phyloP scores from a whole-genome alignment of 2,113 vertebrate genomes.

The Crotalus horridus region DNA sequence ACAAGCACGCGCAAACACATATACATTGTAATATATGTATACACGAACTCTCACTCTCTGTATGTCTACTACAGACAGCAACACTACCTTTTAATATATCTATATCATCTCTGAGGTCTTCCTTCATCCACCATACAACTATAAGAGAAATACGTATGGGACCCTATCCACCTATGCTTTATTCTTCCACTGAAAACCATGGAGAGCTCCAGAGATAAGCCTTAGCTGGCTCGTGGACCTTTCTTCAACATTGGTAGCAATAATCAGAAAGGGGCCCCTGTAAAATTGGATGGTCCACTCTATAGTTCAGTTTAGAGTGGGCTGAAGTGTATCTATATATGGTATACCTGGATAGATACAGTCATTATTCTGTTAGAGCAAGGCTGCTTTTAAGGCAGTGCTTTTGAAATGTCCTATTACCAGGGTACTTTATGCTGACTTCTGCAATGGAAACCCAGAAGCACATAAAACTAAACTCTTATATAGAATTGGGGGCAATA shows the following conservation, averaged over 20 bases:
- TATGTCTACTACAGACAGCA: constrained; percentile 67
- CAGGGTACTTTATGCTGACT: not conserved
- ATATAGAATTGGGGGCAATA: not conserved
- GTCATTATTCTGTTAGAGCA: constrained; percentile 15
- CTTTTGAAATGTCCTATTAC: not conserved
- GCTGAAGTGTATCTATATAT: constrained; percentile 27
- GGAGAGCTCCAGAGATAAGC: not conserved
- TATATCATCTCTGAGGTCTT: constrained; percentile 57
- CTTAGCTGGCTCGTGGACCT: not conserved
- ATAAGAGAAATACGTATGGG: constrained; percentile 56
- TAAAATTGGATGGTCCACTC: constrained; percentile 50
- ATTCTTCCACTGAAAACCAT: not conserved
- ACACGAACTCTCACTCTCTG: constrained; percentile 64
- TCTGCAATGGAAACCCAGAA: not conserved
- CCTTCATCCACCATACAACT: constrained; percentile 55
- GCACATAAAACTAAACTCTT: not conserved
- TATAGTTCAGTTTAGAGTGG: not conserved
- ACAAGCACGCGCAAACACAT: constrained; percentile 68
- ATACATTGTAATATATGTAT: constrained; percentile 67
- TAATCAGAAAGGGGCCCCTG: constrained; percentile 61
- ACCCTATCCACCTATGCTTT: not conserved
- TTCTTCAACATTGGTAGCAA: constrained; percentile 57
- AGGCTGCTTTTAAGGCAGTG: not conserved
- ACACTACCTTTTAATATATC: constrained; percentile 61
- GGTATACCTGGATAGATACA: constrained; percentile 35